Percentiles rank a stretch among this genome's conserved stretches.
These are phyloP conservation scores for Leptinotarsa peninsularis DNA, from an alignment of 2,888 invertebrate species.

Conservation along the genomic window DNA sequence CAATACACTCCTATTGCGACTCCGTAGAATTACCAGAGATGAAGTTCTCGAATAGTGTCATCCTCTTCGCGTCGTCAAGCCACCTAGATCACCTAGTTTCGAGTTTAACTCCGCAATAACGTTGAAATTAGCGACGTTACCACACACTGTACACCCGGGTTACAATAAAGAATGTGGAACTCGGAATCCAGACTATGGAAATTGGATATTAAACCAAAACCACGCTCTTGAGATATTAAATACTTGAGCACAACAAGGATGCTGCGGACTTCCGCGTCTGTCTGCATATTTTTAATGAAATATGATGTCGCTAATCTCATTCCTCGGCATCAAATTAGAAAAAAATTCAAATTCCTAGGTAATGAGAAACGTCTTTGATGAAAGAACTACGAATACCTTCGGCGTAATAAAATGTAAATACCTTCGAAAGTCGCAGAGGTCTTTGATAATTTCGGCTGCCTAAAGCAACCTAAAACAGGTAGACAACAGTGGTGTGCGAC, in stretches of 20 bases:
- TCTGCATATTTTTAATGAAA: conserved; percentile 8
- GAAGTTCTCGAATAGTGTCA: no score
- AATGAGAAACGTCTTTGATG: not conserved
- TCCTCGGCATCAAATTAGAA: not conserved
- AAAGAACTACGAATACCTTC: not conserved
- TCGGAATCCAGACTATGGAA: conserved; percentile 52
- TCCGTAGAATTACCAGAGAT: no score
- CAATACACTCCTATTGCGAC: not conserved
- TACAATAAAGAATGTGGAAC: conserved; percentile 35
- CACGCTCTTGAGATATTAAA: conserved; percentile 58
- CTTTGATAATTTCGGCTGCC: conserved; percentile 4
- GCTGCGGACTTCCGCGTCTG: conserved; percentile 31
- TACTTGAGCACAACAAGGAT: conserved; percentile 45
- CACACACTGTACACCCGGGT: conserved; percentile 23
- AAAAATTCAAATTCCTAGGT: not conserved
- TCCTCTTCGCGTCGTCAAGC: not conserved
- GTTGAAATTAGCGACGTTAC: conserved; percentile 17
- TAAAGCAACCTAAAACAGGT: no score
- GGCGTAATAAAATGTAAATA: not conserved
- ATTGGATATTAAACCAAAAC: conserved; percentile 57
- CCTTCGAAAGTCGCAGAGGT: not conserved
- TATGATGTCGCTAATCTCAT: conserved; percentile 20
- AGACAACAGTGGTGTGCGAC: no score
- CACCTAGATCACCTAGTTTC: conserved; percentile 3
- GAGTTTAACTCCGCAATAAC: conserved; percentile 18